Evolutionary conservation across 1,140 invertebrate genomes (phyloP).

Genomic region (Microplitis mediator): DNA sequence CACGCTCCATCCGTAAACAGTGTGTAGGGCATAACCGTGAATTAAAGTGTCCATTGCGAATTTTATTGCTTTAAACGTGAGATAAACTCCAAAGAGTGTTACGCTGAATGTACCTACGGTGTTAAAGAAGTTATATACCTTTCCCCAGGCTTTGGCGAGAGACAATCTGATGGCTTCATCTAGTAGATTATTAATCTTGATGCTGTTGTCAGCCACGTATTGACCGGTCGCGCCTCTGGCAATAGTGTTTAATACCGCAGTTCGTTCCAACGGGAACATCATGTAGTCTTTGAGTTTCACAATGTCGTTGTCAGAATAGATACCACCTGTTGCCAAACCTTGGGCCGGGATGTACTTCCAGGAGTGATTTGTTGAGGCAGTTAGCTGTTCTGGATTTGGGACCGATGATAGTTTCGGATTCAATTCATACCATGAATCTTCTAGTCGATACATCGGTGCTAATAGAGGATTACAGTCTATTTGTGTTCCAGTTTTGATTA

Average conservation of each 20-base stretch:
- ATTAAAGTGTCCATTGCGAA: too few relatives aligned
- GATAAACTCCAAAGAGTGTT: too few relatives aligned
- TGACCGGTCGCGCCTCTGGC: conserved; percentile 1
- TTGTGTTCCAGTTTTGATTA: conserved; percentile 19
- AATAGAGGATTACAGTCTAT: conserved; percentile 22
- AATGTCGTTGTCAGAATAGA: not conserved
- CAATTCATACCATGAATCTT: conserved; percentile 28
- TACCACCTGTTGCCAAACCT: too few relatives aligned
- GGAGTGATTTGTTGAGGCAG: not conserved
- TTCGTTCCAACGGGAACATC: conserved; percentile 32
- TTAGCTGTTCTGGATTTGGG: conserved; percentile 28
- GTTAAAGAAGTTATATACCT: too few relatives aligned
- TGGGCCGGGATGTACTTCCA: too few relatives aligned
- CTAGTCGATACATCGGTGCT: conserved; percentile 21
- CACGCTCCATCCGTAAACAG: too few relatives aligned
- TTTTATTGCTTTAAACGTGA: too few relatives aligned
- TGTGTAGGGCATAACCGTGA: too few relatives aligned
- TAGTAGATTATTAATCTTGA: conserved; percentile 13
- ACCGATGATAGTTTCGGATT: not conserved
- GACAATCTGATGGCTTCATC: not conserved
- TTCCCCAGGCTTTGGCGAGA: too few relatives aligned
- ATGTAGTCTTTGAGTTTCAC: not conserved
- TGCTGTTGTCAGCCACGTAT: not conserved
- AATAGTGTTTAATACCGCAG: conserved; percentile 33
- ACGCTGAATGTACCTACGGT: too few relatives aligned